Conservation (phyloP, 2,797 vertebrate species). For the Garrulus glandarius region DNA sequence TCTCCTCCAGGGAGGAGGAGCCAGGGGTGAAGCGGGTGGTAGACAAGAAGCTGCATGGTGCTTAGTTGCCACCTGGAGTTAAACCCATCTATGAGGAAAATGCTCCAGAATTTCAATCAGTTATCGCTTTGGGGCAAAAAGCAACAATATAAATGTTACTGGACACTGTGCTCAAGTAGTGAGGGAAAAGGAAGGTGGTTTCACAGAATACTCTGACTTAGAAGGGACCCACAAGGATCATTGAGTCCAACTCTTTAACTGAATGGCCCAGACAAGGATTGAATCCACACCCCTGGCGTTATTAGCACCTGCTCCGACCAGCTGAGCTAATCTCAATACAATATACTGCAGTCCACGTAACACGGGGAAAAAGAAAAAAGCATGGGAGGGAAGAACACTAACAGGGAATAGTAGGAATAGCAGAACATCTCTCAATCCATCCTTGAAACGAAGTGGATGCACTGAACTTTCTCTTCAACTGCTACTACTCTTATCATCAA, state of each 20-base stretch:
- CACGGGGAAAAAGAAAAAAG: accelerated
- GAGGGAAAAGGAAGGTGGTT: background rate
- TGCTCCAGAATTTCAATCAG: background rate
- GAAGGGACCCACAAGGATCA: background rate
- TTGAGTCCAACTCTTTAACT: background rate
- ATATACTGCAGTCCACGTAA: accelerated
- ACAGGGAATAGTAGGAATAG: background rate
- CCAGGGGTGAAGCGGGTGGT: background rate
- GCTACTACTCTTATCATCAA: background rate
- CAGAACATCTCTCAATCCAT: background rate
- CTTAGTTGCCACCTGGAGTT: background rate
- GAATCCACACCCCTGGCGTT: background rate
- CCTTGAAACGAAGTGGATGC: background rate
- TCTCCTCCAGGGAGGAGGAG: background rate
- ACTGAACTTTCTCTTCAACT: background rate
- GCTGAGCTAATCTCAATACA: background rate
- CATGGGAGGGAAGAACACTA: background rate
- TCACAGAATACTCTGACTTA: background rate
- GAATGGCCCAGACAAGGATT: background rate
- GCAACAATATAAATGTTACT: background rate
- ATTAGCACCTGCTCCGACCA: background rate
- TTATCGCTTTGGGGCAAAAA: background rate
- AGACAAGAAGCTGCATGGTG: background rate
- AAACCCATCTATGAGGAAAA: background rate
- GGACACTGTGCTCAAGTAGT: background rate